Percentiles rank a stretch among this genome's conserved stretches.
Evolutionary conservation across 2,888 invertebrate species (phyloP).

Genomic region (Elmis aenea): DNA sequence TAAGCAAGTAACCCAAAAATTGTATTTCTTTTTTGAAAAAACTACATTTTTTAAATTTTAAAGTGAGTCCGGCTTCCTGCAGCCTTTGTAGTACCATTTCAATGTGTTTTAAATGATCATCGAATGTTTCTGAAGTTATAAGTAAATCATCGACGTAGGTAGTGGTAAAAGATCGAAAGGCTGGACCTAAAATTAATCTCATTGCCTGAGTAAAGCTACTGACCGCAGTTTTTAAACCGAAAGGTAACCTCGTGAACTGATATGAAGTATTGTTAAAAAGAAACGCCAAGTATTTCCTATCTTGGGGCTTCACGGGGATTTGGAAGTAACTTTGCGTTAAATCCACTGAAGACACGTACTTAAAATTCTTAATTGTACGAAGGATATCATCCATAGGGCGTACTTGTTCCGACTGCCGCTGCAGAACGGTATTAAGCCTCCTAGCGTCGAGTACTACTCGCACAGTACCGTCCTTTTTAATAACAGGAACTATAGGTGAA

Average conservation of each 20-base stretch:
- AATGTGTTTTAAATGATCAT: slow-evolving; percentile 15
- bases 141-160: slow-evolving; percentile 17
- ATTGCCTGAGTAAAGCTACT: not conserved
- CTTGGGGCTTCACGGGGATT: slow-evolving; percentile 13
- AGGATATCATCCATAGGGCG: no score
- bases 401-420: no score
- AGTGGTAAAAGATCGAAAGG: slow-evolving; percentile 7
- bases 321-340: slow-evolving; percentile 18
- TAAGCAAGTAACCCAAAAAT: slow-evolving; percentile 15
- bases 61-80: slow-evolving; percentile 8
- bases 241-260: no score
- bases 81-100: slow-evolving; percentile 9
- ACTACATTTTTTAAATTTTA: slow-evolving; percentile 10
- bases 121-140: slow-evolving; percentile 7
- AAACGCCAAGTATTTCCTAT: slow-evolving; percentile 20
- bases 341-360: slow-evolving; percentile 14
- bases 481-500: no score
- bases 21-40: slow-evolving; percentile 11
- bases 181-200: slow-evolving; percentile 3
- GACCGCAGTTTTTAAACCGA: slow-evolving; percentile 9
- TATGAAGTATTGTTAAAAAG: slow-evolving; percentile 11
- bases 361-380: not conserved
- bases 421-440: no score
- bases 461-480: no score
- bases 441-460: no score